Conservation (phyloP, 2,888 invertebrate genomes). For the Habrosyne pyritoides region DNA sequence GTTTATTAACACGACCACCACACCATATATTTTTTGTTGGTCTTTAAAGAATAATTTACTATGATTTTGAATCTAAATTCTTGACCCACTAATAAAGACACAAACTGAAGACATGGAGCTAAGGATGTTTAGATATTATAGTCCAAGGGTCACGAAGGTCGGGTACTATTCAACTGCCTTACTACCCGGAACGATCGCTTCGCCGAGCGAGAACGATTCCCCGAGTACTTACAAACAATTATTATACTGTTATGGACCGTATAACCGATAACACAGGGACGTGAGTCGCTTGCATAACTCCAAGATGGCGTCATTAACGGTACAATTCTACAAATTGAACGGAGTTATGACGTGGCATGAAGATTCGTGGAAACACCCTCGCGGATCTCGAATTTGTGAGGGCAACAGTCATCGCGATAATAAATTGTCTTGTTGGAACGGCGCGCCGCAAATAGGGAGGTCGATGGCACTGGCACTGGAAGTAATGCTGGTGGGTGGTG, state of each 20-base stretch:
- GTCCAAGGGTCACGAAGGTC: constrained; percentile 17
- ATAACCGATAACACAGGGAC: constrained; percentile 32
- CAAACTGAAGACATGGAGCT: neutral
- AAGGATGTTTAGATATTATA: neutral
- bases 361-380: constrained; percentile 14
- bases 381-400: constrained; percentile 30
- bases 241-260: constrained; percentile 36
- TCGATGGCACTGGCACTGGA: constrained; percentile 24
- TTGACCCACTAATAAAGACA: neutral
- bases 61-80: too few species aligned
- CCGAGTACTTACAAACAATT: constrained; percentile 22
- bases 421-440: constrained; percentile 40
- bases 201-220: constrained; percentile 17
- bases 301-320: constrained; percentile 42
- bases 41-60: too few species aligned
- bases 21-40: too few species aligned
- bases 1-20: too few species aligned
- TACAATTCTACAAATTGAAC: constrained; percentile 49
- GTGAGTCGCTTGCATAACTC: constrained; percentile 32
- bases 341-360: constrained; percentile 42
- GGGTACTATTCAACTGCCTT: constrained; percentile 30
- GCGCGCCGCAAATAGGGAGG: constrained; percentile 25
- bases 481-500: constrained; percentile 30
- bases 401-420: constrained; percentile 38
- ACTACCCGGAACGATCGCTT: constrained; percentile 26